These are phyloP conservation scores for Metacarcinus magister DNA, from an alignment of 2,888 invertebrate genomes.

Conservation along the genomic window DNA sequence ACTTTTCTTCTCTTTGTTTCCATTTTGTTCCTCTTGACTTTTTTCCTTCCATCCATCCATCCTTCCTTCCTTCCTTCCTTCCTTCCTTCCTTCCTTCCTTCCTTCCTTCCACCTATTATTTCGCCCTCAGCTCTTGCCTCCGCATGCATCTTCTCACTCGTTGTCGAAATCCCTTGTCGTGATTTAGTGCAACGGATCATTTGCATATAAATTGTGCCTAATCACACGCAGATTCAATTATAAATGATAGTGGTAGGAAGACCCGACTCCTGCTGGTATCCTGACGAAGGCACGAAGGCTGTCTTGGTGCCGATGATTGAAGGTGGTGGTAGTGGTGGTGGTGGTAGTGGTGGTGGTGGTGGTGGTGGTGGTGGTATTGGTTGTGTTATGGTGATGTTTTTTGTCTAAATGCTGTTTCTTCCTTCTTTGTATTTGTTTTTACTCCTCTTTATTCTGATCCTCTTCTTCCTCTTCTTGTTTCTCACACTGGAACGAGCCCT, in stretches of 20 bases:
- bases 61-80: not conserved
- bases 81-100: not conserved
- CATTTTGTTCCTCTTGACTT: not conserved
- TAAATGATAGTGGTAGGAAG: not conserved
- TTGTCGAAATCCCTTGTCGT: slow-evolving; percentile 5
- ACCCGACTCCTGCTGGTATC: not conserved
- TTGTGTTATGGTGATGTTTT: not conserved
- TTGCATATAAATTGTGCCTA: slow-evolving; percentile 51
- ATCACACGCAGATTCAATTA: slow-evolving; percentile 46
- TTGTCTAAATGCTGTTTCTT: not conserved
- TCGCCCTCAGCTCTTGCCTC: not conserved
- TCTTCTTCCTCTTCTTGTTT: not conserved
- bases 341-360: not conserved
- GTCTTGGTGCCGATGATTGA: not conserved
- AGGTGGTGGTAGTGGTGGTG: not conserved
- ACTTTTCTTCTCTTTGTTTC: not conserved
- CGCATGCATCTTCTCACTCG: not conserved
- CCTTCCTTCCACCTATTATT: not conserved
- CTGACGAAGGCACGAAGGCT: not conserved
- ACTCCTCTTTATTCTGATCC: not conserved
- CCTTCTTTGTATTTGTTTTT: not conserved
- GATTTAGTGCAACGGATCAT: slow-evolving; percentile 28
- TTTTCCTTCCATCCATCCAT: not conserved
- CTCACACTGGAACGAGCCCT: not conserved
- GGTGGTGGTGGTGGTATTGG: not conserved